These are phyloP conservation scores for Eubasilissa regina DNA, from an alignment of 1,140 invertebrate species.

Conservation along the genomic window DNA sequence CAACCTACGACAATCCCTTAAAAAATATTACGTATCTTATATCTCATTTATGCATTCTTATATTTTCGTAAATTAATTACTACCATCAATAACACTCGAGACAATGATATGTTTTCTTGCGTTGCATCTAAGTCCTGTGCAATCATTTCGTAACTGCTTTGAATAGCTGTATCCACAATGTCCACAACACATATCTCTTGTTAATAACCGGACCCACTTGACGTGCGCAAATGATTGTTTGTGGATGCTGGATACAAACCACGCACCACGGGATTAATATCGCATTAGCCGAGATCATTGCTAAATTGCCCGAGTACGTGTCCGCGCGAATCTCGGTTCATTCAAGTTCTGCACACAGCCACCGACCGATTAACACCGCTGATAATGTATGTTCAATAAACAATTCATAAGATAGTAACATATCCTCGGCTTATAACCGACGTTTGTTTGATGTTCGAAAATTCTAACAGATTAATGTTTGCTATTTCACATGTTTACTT, in stretches of 20 bases:
- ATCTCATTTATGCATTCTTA: no score
- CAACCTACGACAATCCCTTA: no score
- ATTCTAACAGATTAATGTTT: no score
- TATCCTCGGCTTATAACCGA: not conserved
- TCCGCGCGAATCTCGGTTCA: conserved; percentile 1
- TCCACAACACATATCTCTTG: conserved; percentile 3
- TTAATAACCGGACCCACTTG: conserved; percentile 8
- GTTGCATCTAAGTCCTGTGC: not conserved
- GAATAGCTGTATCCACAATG: conserved; percentile 6
- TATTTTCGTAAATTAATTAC: no score
- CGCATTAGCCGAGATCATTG: conserved; percentile 23
- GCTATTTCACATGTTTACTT: no score
- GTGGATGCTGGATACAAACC: not conserved
- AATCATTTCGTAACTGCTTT: not conserved
- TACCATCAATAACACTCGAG: no score
- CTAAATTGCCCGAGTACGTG: conserved; percentile 8
- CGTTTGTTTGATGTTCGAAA: not conserved
- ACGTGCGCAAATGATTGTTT: conserved; percentile 27
- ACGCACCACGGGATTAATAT: conserved; percentile 2
- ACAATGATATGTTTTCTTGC: not conserved
- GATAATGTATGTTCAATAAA: not conserved
- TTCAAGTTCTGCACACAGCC: not conserved
- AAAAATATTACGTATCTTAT: no score
- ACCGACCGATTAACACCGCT: conserved; percentile 17
- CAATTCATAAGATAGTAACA: not conserved